Percentiles rank a stretch among this genome's conserved stretches.
phyloP scores from a whole-genome alignment of 2,113 vertebrate species.

The Beaufortia kweichowensis region DNA sequence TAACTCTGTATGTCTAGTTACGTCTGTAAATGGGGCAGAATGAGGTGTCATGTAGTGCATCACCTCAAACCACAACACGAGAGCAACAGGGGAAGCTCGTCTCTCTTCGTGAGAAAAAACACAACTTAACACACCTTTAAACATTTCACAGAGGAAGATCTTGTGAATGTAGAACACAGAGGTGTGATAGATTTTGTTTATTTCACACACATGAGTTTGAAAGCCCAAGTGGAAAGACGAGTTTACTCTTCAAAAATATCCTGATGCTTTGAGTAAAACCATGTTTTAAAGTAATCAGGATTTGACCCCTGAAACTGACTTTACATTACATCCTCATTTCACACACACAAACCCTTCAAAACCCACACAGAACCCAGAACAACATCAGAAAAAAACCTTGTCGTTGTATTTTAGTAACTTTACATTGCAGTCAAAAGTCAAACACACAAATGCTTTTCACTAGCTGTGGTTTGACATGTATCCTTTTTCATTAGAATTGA shows the following conservation, averaged over 20 bases:
- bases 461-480: no score
- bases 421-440: no score
- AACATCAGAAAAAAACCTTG: neutral
- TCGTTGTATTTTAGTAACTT: no score
- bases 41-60: constrained; percentile 26
- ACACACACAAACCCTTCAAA: neutral
- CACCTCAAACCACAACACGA: constrained; percentile 57
- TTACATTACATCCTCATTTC: constrained; percentile 51
- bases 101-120: constrained; percentile 16
- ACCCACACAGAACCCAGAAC: neutral
- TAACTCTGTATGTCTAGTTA: constrained; percentile 24
- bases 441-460: no score
- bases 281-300: constrained; percentile 48
- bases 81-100: constrained; percentile 45
- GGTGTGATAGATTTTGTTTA: neutral
- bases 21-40: constrained; percentile 16
- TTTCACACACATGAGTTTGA: neutral
- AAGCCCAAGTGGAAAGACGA: neutral
- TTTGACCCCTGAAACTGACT: constrained; percentile 50
- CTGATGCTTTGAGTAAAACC: neutral
- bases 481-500: no score
- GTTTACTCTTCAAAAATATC: neutral
- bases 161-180: neutral
- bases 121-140: neutral
- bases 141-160: neutral